Base-by-base conservation (phyloP, 2,888 invertebrate genomes). In the Lasioglossum calceatum region DNA sequence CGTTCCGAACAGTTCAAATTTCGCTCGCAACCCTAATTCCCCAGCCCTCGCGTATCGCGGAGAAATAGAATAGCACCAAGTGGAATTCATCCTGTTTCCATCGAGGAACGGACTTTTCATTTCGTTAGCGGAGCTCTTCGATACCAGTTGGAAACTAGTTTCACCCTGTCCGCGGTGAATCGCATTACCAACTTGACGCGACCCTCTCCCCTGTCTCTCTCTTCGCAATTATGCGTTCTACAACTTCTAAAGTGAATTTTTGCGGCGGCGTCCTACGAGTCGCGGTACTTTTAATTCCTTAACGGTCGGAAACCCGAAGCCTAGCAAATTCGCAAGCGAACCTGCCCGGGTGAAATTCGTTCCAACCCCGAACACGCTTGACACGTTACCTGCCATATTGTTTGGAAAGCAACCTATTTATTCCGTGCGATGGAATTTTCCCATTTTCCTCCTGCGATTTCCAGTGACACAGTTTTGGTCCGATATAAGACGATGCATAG, bases 91-190 rank as follows among this genome's bases (percentile, higher is more conserved):
- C 4, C 47, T n/a, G 47, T 58, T 36, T 67, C 42, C 16, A 54
- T 7, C n/a, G 23, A 14, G n/a, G 32, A 67, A 44, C 73, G 42
- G 67, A 81, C 81, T 83, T 82, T 82, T 83, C 81, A 39, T 81
- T 70, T 64, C 61, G 79, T 64, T 71, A 61, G 14, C 71, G 27
- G 36, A 1, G 19, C 54, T 82, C 27, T 47, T 36, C 54, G 58
- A 70, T 74, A 74, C 42, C 47, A 47, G 58, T 76, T 10, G 39
- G 71, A 23, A 42, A 61, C 71, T 61, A 71, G 71, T 70, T 81
- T 83, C 83, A 23, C 32, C 61, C 27, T 61, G 71, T 58, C 44
- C 71, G n/a, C 32, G 58, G 27, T 14, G 54, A 83, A 81, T 83
- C 82, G 75, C 75, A 32, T 81, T 81, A 83, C n/a, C 36, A 50